Conservation (phyloP, 2,113 vertebrate species). For the Eulemur rufifrons region DNA sequence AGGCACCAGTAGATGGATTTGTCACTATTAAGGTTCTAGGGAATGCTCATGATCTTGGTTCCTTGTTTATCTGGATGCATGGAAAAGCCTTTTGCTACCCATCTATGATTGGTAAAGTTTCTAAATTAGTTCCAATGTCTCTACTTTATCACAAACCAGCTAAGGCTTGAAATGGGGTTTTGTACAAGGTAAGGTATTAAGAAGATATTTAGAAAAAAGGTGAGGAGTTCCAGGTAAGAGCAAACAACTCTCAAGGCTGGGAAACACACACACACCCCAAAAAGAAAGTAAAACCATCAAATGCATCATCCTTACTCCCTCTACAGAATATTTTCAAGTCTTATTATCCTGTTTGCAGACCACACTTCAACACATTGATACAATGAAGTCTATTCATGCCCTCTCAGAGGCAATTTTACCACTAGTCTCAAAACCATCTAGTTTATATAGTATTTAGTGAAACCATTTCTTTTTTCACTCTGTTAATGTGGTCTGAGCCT, state of each 20-base stretch:
- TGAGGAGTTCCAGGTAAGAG: neutral
- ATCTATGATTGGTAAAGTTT: neutral
- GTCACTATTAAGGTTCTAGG: neutral
- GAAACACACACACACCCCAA: neutral
- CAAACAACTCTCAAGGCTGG: neutral
- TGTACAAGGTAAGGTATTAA: neutral
- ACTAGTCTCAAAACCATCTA: neutral
- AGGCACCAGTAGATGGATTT: neutral
- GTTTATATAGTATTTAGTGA: neutral
- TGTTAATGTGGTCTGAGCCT: neutral
- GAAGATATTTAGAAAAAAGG: neutral
- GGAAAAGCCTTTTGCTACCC: neutral
- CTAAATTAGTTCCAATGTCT: slow-evolving; percentile 2
- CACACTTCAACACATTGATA: neutral
- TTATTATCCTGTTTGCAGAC: neutral
- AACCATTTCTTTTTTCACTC: neutral
- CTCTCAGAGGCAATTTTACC: neutral
- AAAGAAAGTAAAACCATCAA: neutral
- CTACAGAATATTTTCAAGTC: neutral
- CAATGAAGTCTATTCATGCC: neutral
- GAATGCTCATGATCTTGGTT: neutral
- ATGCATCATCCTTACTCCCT: neutral
- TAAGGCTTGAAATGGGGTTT: neutral
- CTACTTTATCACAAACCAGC: neutral
- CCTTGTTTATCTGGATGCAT: neutral